phyloP scores from a whole-genome alignment of 2,888 invertebrate species.

The Tetragonula carbonaria region DNA sequence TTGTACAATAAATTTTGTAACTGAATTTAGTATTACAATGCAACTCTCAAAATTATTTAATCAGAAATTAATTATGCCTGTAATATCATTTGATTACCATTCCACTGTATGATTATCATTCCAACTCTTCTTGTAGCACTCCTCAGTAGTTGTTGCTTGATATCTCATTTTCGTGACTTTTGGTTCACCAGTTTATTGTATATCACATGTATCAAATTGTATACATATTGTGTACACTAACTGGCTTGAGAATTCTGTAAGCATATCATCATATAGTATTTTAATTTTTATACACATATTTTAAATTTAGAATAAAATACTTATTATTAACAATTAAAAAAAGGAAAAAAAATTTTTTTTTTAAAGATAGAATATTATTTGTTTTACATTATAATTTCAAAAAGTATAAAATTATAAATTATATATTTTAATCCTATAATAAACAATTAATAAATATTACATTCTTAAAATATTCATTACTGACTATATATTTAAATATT shows the following conservation, averaged over 20 bases:
- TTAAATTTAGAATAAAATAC: constrained; percentile 38
- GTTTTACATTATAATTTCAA: constrained; percentile 12
- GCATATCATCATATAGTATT: constrained; percentile 76
- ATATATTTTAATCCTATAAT: constrained; percentile 18
- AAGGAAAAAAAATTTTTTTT: not conserved
- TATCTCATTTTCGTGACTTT: constrained; percentile 75
- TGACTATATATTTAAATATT: constrained; percentile 8
- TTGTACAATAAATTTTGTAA: constrained; percentile 73
- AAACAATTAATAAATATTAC: constrained; percentile 14
- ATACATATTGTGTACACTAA: constrained; percentile 78
- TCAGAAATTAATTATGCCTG: constrained; percentile 66
- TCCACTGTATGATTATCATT: constrained; percentile 74
- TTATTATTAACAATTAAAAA: constrained; percentile 29
- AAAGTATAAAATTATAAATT: constrained; percentile 21
- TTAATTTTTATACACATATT: constrained; percentile 61
- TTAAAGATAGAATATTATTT: constrained; percentile 26
- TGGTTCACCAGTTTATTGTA: constrained; percentile 74
- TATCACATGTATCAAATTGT: constrained; percentile 75
- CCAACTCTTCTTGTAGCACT: constrained; percentile 74
- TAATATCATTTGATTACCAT: constrained; percentile 73
- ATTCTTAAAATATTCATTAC: constrained; percentile 16
- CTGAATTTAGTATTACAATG: constrained; percentile 46
- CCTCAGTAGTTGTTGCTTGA: constrained; percentile 70
- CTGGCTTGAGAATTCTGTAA: constrained; percentile 79
- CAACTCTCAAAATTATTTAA: constrained; percentile 43